Base-by-base conservation (phyloP, 2,797 vertebrate species). In the Lates japonicus region DNA sequence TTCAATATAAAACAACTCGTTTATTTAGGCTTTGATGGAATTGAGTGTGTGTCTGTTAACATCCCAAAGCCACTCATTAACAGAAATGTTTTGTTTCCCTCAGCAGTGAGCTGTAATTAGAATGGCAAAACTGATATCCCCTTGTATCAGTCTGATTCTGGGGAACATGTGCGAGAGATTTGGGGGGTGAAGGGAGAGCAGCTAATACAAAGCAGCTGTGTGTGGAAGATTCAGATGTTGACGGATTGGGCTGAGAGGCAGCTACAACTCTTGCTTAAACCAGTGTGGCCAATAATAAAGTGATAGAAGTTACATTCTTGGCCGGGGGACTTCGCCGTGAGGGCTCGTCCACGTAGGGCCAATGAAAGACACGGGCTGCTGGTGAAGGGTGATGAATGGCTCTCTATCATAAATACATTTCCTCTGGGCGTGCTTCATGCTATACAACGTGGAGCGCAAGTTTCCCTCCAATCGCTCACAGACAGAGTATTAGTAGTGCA, bases 151-250 rank as follows among this genome's bases (percentile, higher is more conserved):
- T 95, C 93, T 93, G 93, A 95, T 92, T 94, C 91, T 52, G 76
- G 88, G 79, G 92, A 95, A 95, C 95, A 95, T 94, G 91, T 95
- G 95, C 76, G 90, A 93, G 90, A 94, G 93, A 94, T 96, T 95
- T 95, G 90, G 83, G 88, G 90, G 90, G 90, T 90, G 90, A 92
- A 92, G 83, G 86, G 85, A 86, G 85, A 86, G 87, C 68, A 31
- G 25, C 85, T 95, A 96, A 96, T 92, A 87, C 85, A 79, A 92
- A 94, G 87, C 95, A 96, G 94, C 94, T 96, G 95, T 88, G 88
- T 61, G 88, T 59, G 85, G 89, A 94, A 83, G 87, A 92, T 78
- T 88, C 93, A 84, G 89, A 93, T 90, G 88, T 90, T 92, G 88
- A 92, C 73, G 66, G 92, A 94, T 91, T 48, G 88, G 75, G 73